These are phyloP conservation scores for Laothoe populi DNA, from an alignment of 2,888 invertebrate species.

Conservation along the genomic window DNA sequence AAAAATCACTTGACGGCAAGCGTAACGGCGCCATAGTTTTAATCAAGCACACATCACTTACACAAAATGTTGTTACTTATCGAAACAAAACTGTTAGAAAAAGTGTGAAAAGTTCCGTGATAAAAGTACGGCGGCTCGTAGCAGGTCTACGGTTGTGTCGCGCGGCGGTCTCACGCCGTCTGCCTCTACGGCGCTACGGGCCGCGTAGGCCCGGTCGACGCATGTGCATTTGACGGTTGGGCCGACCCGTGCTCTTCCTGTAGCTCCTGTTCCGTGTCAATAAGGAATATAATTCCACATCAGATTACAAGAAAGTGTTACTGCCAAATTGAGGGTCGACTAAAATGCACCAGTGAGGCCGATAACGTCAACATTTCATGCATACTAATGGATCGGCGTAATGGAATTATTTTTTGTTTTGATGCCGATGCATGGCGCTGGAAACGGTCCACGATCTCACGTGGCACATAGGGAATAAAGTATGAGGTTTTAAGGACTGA, in stretches of 20 bases:
- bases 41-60: constrained; percentile 40
- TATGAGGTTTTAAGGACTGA: neutral
- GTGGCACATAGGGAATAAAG: constrained; percentile 7
- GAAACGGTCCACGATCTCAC: neutral
- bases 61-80: constrained; percentile 53
- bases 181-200: constrained; percentile 43
- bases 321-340: constrained; percentile 57
- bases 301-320: constrained; percentile 29
- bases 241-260: constrained; percentile 37
- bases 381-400: constrained; percentile 53
- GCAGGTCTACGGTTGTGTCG: constrained; percentile 64
- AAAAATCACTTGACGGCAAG: constrained; percentile 61
- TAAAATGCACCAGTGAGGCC: constrained; percentile 55
- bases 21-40: constrained; percentile 69
- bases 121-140: constrained; percentile 54
- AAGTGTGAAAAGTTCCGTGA: constrained; percentile 77
- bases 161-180: constrained; percentile 75
- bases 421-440: neutral
- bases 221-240: constrained; percentile 71
- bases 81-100: constrained; percentile 58
- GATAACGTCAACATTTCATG: constrained; percentile 65
- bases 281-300: constrained; percentile 43
- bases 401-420: constrained; percentile 24
- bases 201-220: constrained; percentile 65
- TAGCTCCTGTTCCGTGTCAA: constrained; percentile 39